These are phyloP conservation scores for Xestia rhomboidea DNA, from an alignment of 2,888 invertebrate genomes.

Conservation along the genomic window DNA sequence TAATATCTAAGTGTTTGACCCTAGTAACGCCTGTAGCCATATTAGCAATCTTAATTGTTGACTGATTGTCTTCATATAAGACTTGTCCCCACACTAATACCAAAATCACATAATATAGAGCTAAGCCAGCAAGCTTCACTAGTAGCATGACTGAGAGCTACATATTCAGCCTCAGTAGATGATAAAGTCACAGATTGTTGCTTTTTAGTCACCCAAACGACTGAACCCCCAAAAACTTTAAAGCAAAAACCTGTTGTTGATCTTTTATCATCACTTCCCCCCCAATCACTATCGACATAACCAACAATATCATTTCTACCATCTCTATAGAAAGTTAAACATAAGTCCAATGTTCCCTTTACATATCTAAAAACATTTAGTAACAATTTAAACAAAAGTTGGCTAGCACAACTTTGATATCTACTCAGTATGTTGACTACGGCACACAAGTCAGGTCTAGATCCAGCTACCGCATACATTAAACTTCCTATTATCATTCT, in stretches of 20 bases:
- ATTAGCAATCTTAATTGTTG: conserved; percentile 20
- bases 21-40: conserved; percentile 5
- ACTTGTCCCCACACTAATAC: conserved; percentile 11
- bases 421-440: too few relatives aligned
- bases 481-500: too few relatives aligned
- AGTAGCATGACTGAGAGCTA: conserved; percentile 23
- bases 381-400: too few relatives aligned
- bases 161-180: conserved; percentile 35
- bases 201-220: conserved; percentile 23
- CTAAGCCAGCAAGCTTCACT: conserved; percentile 24
- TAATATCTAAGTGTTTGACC: conserved; percentile 15
- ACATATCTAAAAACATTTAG: conserved; percentile 3
- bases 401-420: too few relatives aligned
- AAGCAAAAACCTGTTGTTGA: conserved; percentile 28
- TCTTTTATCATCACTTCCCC: conserved; percentile 23
- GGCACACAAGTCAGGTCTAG: too few relatives aligned
- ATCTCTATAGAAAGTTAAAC: conserved; percentile 15
- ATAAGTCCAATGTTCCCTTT: conserved; percentile 21
- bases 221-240: conserved; percentile 14
- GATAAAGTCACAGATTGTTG: conserved; percentile 25
- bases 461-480: too few relatives aligned
- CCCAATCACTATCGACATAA: conserved; percentile 30
- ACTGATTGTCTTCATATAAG: conserved; percentile 28
- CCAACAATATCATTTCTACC: conserved; percentile 8
- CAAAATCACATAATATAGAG: conserved; percentile 22